phyloP scores from a whole-genome alignment of 2,888 invertebrate genomes.

The Drosophila anceps region DNA sequence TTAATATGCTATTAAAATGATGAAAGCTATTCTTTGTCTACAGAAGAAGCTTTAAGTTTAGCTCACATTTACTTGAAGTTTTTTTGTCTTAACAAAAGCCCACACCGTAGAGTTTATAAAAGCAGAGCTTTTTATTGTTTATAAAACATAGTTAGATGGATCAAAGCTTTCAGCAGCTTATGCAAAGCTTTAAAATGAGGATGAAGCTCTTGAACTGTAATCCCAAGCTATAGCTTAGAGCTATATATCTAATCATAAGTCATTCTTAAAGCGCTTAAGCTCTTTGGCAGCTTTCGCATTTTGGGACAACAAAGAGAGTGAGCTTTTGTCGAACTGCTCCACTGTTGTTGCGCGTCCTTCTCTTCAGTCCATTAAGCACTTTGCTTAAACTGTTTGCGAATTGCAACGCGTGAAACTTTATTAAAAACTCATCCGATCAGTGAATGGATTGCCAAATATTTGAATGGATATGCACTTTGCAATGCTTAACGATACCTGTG shows the following conservation, averaged over 20 bases:
- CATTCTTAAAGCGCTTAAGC: neutral
- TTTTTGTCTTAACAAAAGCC: too few relatives aligned
- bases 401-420: slow-evolving; percentile 13
- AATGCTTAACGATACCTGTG: slow-evolving; percentile 40
- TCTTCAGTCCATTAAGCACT: slow-evolving; percentile 3
- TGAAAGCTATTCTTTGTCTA: too few relatives aligned
- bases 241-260: too few relatives aligned
- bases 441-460: slow-evolving; percentile 32
- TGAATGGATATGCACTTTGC: slow-evolving; percentile 25
- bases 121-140: too few relatives aligned
- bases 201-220: too few relatives aligned
- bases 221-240: neutral
- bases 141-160: too few relatives aligned
- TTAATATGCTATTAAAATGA: too few relatives aligned
- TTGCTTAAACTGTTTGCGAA: slow-evolving; percentile 8
- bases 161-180: too few relatives aligned
- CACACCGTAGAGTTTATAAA: too few relatives aligned
- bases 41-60: too few relatives aligned
- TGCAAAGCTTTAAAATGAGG: neutral
- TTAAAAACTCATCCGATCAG: slow-evolving; percentile 20
- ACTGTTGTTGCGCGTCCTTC: neutral
- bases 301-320: neutral
- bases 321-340: neutral
- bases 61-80: too few relatives aligned
- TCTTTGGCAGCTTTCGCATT: neutral